These are phyloP conservation scores for Chiloscyllium punctatum DNA, from an alignment of 2,797 vertebrate genomes.

Conservation along the genomic window DNA sequence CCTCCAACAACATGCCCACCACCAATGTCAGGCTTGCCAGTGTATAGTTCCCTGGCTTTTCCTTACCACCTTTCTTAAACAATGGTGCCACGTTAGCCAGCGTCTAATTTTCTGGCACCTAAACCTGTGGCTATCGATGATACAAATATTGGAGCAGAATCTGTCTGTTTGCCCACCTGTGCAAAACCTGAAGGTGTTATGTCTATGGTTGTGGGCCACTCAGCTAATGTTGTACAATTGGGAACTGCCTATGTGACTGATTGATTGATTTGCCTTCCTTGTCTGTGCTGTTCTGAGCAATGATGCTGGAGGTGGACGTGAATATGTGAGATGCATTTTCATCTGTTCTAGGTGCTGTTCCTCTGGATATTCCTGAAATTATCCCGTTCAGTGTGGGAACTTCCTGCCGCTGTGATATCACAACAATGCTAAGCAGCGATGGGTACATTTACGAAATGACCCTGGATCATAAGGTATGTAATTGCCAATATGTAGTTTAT, in stretches of 20 bases:
- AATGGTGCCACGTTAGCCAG: no score
- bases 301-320: background rate
- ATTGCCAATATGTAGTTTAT: background rate
- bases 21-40: no score
- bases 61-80: no score
- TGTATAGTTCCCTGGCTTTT: no score
- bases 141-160: background rate
- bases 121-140: no score
- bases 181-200: background rate
- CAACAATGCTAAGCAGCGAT: background rate
- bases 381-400: background rate
- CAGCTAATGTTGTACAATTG: background rate
- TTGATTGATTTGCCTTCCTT: background rate
- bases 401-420: background rate
- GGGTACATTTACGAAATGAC: conserved; percentile 21
- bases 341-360: background rate
- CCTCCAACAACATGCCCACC: no score
- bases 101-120: no score
- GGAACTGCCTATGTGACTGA: background rate
- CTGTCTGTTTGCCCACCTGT: no score
- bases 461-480: background rate
- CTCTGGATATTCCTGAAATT: background rate
- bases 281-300: background rate
- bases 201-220: background rate
- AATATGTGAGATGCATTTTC: background rate